Evolutionary conservation across 2,797 vertebrate species (phyloP).

Genomic region (Alexandromys oeconomus): DNA sequence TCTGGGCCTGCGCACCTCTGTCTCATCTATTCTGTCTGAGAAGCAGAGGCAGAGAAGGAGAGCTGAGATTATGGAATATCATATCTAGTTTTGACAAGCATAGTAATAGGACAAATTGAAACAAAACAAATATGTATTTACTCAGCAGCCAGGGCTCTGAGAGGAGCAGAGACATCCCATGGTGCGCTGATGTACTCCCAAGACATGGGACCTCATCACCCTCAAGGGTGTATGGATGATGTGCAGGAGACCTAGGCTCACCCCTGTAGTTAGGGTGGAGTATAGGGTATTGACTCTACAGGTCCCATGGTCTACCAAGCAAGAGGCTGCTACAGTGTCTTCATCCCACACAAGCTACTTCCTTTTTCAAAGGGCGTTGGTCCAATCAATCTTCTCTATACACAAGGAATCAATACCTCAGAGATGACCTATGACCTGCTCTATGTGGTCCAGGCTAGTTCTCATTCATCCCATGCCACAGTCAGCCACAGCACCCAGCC

Average conservation of each 20-base stretch:
- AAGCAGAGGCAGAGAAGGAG: background rate
- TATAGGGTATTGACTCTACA: no score
- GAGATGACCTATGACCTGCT: background rate
- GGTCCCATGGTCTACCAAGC: fast-evolving
- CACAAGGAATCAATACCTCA: background rate
- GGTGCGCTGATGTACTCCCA: background rate
- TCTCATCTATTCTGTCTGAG: background rate
- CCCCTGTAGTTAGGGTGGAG: background rate
- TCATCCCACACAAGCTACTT: fast-evolving
- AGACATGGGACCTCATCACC: background rate
- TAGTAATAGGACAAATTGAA: background rate
- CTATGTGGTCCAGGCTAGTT: background rate
- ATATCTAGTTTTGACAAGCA: background rate
- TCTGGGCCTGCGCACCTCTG: background rate
- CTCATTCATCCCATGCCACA: background rate
- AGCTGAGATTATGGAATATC: background rate
- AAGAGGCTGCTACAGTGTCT: background rate
- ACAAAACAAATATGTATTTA: background rate
- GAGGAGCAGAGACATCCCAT: background rate
- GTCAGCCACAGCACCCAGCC: background rate
- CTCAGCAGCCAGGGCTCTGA: background rate
- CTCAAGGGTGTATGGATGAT: background rate
- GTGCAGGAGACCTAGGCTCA: no score
- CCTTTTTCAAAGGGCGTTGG: background rate
- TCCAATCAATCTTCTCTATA: fast-evolving